Evolutionary conservation across 2,797 vertebrate species (phyloP).

Genomic region (Betta splendens): DNA sequence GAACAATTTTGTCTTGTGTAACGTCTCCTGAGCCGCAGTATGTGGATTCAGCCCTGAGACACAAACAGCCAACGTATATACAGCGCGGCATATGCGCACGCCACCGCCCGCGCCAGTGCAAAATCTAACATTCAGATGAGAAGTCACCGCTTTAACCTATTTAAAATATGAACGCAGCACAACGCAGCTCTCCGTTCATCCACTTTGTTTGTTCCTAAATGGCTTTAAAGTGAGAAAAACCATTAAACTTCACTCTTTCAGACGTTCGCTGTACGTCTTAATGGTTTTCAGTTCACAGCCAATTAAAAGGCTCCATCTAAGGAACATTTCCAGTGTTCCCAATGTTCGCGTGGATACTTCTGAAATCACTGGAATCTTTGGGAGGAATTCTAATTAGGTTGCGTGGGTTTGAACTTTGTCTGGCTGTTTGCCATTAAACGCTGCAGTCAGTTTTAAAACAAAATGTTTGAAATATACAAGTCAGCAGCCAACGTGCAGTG

Average conservation of each 20-base stretch:
- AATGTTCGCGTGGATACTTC: background rate
- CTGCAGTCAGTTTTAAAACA: too few species aligned
- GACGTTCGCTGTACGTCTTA: background rate
- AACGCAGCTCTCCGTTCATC: background rate
- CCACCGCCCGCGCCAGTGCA: background rate
- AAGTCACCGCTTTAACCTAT: slow-evolving; percentile 12
- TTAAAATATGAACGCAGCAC: slow-evolving; percentile 15
- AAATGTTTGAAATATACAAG: too few species aligned
- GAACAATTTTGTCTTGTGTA: slow-evolving; percentile 69
- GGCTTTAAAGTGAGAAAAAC: background rate
- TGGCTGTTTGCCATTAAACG: too few species aligned
- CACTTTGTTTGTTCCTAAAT: slow-evolving; percentile 3
- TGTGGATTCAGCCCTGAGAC: slow-evolving; percentile 39
- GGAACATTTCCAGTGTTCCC: background rate
- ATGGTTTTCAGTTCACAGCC: background rate
- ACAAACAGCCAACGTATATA: slow-evolving; percentile 47
- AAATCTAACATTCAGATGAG: slow-evolving; percentile 11
- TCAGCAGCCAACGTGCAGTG: too few species aligned
- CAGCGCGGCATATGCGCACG: slow-evolving; percentile 5
- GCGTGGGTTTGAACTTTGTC: too few species aligned
- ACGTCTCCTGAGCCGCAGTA: slow-evolving; percentile 53
- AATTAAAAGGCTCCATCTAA: background rate
- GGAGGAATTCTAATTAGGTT: background rate
- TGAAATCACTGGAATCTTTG: background rate
- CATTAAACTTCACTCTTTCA: background rate